Evolutionary conservation across 2,888 invertebrate species (phyloP), one percentile per base, ranked within the genome.

Genomic region (Hoplodrina ambigua): DNA sequence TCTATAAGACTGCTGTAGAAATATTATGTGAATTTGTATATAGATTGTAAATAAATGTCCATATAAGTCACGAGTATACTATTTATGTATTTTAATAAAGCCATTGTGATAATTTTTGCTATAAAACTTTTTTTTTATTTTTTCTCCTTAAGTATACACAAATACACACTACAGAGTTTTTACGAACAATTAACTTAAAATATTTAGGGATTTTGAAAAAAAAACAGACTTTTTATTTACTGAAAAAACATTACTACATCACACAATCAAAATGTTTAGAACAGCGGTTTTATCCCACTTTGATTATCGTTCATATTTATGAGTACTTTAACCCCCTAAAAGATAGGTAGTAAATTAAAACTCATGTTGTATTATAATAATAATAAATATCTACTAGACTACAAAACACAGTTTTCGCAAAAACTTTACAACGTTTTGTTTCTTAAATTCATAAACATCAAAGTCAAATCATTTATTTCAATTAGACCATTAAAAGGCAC

Each of bases 71-170:
- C 94, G 87, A 94, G 94, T 95, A 95, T 95, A 96, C 95, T 95
- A 95, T 95, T 96, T 96, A 96, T 96, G 95, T 96, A 96, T 92
- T 95, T 95, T 95, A 95, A 96, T 95, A 96, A 96, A 96, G 95
- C 94, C 94, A 96, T 96, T 96, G 96, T 96, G 96, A 96, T 96
- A 95, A 95, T 94, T 95, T 94, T 95, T 95, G 94, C 94, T 84
- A 95, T 91, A 92, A 75, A 78, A 80, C 72, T 80, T 80, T 91
- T 78, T 81, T 74, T 91, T 90, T 87, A 89, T 92, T 93, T 88
- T 25, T 25, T 60, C 65, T 59, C 80, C 72, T 61, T 69, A 56
- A 33, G 1, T 11, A 20, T 44, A 44, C 7, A 62, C 7, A n/a
- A n/a, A 56, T 4, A 7, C 5, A 49, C 41, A 25, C 13, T 7